A percentile compares a stretch with the other conserved stretches of the same genome.
Evolutionary conservation across 2,888 invertebrate species (phyloP).

Genomic region (Brachypalpus laphriformis): DNA sequence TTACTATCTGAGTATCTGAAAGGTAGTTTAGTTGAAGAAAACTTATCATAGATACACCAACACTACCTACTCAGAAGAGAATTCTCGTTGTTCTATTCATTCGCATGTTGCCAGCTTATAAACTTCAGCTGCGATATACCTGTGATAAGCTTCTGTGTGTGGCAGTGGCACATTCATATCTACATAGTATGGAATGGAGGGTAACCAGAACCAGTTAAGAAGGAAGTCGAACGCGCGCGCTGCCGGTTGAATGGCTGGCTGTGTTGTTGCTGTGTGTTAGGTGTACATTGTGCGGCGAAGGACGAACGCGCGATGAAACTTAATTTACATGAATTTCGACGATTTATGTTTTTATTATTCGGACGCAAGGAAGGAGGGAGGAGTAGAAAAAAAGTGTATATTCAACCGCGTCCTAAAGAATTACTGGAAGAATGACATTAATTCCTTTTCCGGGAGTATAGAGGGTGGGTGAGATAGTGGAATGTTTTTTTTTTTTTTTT

Average conservation of each 20-base stretch:
- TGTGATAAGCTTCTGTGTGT: slow-evolving; percentile 72
- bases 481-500: slow-evolving; percentile 12
- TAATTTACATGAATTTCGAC: slow-evolving; percentile 77
- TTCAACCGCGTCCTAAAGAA: slow-evolving; percentile 48
- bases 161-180: slow-evolving; percentile 29
- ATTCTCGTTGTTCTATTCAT: slow-evolving; percentile 57
- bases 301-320: slow-evolving; percentile 77
- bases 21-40: slow-evolving; percentile 46
- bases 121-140: slow-evolving; percentile 70
- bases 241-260: slow-evolving; percentile 7
- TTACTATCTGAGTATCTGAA: slow-evolving; percentile 45
- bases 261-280: not conserved
- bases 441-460: slow-evolving; percentile 33
- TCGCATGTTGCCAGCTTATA: slow-evolving; percentile 78
- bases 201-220: slow-evolving; percentile 72
- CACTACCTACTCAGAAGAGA: not conserved
- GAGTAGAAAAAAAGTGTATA: slow-evolving; percentile 74
- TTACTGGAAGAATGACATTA: slow-evolving; percentile 66
- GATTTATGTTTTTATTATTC: slow-evolving; percentile 76
- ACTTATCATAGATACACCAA: slow-evolving; percentile 46
- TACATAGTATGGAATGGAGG: slow-evolving; percentile 13
- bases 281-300: slow-evolving; percentile 55
- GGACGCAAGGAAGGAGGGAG: slow-evolving; percentile 39
- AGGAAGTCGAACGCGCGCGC: slow-evolving; percentile 61
- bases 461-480: slow-evolving; percentile 65